Evolutionary conservation across 2,888 invertebrate species (phyloP).

Genomic region (Parnassius glacialis): DNA sequence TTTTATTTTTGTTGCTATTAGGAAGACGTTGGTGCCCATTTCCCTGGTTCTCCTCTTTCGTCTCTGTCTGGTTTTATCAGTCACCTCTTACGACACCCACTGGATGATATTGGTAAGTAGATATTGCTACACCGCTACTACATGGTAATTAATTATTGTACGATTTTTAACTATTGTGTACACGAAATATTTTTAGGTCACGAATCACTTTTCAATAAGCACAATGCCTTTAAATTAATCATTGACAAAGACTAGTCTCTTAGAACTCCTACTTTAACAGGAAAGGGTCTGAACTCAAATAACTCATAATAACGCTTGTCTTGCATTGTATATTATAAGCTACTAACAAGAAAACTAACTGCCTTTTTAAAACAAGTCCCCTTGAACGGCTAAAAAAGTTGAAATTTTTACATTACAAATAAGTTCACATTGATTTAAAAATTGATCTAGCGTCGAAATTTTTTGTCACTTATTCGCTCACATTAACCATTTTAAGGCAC

Average conservation of each 20-base stretch:
- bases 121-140: too few species aligned
- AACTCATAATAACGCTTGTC: slow-evolving; percentile 11
- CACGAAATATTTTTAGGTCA: too few species aligned
- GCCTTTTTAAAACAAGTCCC: slow-evolving; percentile 22
- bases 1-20: too few species aligned
- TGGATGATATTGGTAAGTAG: too few species aligned
- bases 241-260: slow-evolving; percentile 5
- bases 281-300: slow-evolving; percentile 15
- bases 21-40: too few species aligned
- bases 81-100: too few species aligned
- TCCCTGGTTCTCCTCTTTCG: too few species aligned
- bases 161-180: too few species aligned
- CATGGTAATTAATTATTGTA: too few species aligned
- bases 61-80: too few species aligned
- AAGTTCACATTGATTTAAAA: slow-evolving; percentile 44
- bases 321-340: slow-evolving; percentile 3
- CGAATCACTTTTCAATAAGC: too few species aligned
- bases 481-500: slow-evolving; percentile 64
- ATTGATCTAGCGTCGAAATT: slow-evolving; percentile 42
- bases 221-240: neutral
- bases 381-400: slow-evolving; percentile 40
- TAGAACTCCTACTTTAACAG: slow-evolving; percentile 18
- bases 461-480: slow-evolving; percentile 44
- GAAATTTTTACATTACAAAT: slow-evolving; percentile 44
- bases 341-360: slow-evolving; percentile 21